Conservation (phyloP, 2,888 invertebrate species). For the Cataglyphis albicans region DNA sequence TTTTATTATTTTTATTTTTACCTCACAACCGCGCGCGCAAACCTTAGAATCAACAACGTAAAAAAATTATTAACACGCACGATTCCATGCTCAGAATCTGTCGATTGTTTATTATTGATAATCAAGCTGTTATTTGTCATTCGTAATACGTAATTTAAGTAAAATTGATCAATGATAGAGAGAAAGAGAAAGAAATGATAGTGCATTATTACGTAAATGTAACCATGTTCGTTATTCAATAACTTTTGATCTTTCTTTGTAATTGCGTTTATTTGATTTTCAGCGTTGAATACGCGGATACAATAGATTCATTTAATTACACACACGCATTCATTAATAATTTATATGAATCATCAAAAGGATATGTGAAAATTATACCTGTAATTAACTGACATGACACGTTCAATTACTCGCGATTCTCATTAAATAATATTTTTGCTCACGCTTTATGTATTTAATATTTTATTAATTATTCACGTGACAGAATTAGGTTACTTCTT, state of each 20-base stretch:
- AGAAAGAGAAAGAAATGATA: background rate
- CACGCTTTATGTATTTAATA: constrained; percentile 14
- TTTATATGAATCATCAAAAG: constrained; percentile 35
- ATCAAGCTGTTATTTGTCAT: background rate
- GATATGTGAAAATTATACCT: constrained; percentile 21
- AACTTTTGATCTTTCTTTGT: constrained; percentile 8
- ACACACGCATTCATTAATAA: constrained; percentile 34
- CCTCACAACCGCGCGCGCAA: constrained; percentile 1
- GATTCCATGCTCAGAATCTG: constrained; percentile 6
- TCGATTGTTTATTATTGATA: constrained; percentile 21
- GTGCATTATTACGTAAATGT: constrained; percentile 3
- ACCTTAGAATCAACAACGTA: constrained; percentile 37
- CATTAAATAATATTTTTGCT: constrained; percentile 47
- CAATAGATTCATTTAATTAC: constrained; percentile 38
- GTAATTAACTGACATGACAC: constrained; percentile 39
- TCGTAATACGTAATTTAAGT: constrained; percentile 19
- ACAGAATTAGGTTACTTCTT: background rate
- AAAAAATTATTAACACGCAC: background rate
- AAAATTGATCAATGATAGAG: constrained; percentile 6
- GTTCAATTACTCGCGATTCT: constrained; percentile 36
- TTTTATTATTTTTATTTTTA: constrained; percentile 46
- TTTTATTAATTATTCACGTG: constrained; percentile 54
- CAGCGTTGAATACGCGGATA: constrained; percentile 6
- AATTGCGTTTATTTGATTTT: constrained; percentile 32
- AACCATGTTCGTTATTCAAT: constrained; percentile 19